phyloP scores from a whole-genome alignment of 2,113 vertebrate genomes.

The Oryzias javanicus region DNA sequence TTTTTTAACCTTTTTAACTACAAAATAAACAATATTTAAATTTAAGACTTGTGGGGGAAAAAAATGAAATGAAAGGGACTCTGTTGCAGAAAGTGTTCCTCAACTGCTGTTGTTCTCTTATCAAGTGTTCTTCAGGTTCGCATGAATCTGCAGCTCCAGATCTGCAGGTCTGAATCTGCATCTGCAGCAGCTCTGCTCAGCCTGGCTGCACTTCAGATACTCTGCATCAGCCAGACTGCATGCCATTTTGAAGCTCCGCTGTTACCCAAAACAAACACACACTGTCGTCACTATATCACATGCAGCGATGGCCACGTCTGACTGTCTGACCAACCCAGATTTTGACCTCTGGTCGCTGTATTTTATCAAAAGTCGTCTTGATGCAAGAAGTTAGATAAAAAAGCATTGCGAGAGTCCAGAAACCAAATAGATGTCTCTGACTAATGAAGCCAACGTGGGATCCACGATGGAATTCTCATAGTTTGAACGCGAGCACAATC shows the following conservation, averaged over 20 bases:
- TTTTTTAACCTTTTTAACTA: too few relatives aligned
- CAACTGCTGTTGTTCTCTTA: conserved; percentile 14
- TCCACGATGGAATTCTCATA: conserved; percentile 10
- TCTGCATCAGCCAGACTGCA: neutral
- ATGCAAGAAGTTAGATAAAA: too few relatives aligned
- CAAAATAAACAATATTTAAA: neutral
- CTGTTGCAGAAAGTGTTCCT: neutral
- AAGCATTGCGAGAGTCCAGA: too few relatives aligned
- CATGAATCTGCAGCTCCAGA: conserved; percentile 14
- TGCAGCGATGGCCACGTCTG: neutral
- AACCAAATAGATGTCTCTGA: too few relatives aligned
- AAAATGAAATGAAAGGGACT: conserved; percentile 5
- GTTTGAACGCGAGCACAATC: conserved; percentile 49
- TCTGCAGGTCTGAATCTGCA: conserved; percentile 21
- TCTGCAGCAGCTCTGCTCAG: neutral
- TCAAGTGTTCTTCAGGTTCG: conserved; percentile 2
- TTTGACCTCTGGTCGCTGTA: neutral
- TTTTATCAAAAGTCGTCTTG: too few relatives aligned
- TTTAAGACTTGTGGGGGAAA: neutral
- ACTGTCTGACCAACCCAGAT: neutral
- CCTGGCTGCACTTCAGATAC: neutral
- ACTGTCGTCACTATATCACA: conserved; percentile 9
- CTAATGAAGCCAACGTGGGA: too few relatives aligned
- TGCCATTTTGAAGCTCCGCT: neutral
- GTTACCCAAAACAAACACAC: conserved; percentile 15